Percentiles rank a stretch among this genome's conserved stretches.
phyloP scores from a whole-genome alignment of 2,888 invertebrate species.

The Ectemnius lituratus region DNA sequence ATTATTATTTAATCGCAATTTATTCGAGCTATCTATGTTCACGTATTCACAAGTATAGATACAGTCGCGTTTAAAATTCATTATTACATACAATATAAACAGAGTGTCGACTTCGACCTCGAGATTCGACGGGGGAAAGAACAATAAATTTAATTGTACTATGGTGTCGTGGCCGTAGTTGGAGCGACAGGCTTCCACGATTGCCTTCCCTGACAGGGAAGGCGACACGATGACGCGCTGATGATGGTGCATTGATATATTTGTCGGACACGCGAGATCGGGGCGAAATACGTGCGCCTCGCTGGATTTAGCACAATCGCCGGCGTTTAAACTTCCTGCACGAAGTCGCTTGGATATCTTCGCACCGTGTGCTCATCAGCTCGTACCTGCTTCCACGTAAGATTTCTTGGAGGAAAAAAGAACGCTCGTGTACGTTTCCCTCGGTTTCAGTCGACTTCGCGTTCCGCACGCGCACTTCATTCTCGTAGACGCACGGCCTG shows the following conservation, averaged over 20 bases:
- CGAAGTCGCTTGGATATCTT: too few relatives aligned
- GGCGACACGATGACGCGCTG: conserved; percentile 8
- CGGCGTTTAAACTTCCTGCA: too few relatives aligned
- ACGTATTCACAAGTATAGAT: conserved; percentile 71
- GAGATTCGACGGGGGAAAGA: conserved; percentile 45
- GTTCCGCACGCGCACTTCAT: conserved; percentile 1
- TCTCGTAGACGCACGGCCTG: background rate
- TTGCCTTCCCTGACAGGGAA: background rate
- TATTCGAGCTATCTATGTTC: conserved; percentile 60
- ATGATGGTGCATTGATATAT: background rate
- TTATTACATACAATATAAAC: conserved; percentile 55
- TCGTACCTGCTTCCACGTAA: too few relatives aligned
- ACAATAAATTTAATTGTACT: conserved; percentile 42
- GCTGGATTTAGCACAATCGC: too few relatives aligned
- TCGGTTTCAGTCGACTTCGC: conserved; percentile 6
- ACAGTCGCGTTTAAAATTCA: conserved; percentile 53
- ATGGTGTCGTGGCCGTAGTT: background rate
- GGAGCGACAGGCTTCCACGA: background rate
- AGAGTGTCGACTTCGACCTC: conserved; percentile 29
- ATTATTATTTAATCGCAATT: conserved; percentile 57
- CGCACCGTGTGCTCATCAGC: too few relatives aligned
- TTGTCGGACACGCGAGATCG: background rate
- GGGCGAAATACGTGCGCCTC: background rate
- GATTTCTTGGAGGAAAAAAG: too few relatives aligned
- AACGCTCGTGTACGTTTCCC: background rate